Evolutionary conservation across 2,888 invertebrate species (phyloP), one percentile per base, ranked within the genome.

Genomic region (Eilema caniola): DNA sequence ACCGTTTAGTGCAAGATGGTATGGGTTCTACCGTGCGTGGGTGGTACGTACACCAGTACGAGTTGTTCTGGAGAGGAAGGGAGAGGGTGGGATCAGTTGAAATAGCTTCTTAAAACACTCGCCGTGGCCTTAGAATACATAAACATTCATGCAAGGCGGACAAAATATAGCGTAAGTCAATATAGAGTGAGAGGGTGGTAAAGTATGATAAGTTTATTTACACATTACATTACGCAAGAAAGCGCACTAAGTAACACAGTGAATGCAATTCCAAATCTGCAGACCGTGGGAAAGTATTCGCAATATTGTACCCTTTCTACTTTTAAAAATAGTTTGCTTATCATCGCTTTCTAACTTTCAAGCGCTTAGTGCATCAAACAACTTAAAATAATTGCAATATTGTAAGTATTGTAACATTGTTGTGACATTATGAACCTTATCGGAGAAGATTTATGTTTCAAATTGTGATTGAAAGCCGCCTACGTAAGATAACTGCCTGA

Each of bases 261-360:
- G 7, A 57, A 12, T n/a, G 25, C 41, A 57, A 53, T 37, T 66
- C 64, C 33, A 23, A 63, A 61, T 72, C 65, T 62, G n/a, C 61
- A 47, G 66, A 60, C 56, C 64, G 60, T 65, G 62, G 47, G 67
- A 81, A 78, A 76, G 72, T 77, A 47, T 72, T 41, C 37, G 24
- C 10, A 65, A 62, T 75, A 64, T 16, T 65, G 62, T 56, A 66
- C 64, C 47, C 69, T 70, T 66, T 75, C 67, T 66, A 66, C 23
- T 68, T 71, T 61, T 62, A 62, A 66, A 33, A 37, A 66, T 65
- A 74, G 10, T 59, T 69, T 62, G 25, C 67, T 37, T 66, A 65
- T 71, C 70, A 75, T 63, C 53, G 75, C 82, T 82, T 82, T 82
- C 83, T 80, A 82, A 82, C 79, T 82, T 79, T 82, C 82, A 71